phyloP scores from a whole-genome alignment of 2,888 invertebrate species.

The Aspidiotus destructor region DNA sequence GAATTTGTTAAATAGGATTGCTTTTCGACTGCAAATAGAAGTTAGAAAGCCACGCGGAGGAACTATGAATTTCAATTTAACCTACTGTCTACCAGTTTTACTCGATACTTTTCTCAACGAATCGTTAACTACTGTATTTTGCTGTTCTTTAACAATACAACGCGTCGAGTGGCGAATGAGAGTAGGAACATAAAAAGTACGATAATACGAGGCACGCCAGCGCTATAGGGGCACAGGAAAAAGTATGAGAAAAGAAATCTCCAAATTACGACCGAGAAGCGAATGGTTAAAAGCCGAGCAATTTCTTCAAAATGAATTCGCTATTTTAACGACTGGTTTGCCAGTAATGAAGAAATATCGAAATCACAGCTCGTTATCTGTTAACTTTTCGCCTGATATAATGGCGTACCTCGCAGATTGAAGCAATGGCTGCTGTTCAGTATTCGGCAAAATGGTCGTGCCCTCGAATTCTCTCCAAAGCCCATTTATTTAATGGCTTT shows the following conservation, averaged over 20 bases:
- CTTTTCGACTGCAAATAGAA: too few relatives aligned
- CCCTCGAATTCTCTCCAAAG: slow-evolving; percentile 28
- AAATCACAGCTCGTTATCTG: slow-evolving; percentile 32
- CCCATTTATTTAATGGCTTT: slow-evolving; percentile 33
- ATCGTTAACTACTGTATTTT: background rate
- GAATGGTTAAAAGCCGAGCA: slow-evolving; percentile 25
- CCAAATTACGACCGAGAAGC: background rate
- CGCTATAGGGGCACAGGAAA: background rate
- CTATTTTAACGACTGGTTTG: slow-evolving; percentile 28
- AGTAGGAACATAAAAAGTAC: too few relatives aligned
- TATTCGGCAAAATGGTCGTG: slow-evolving; percentile 21
- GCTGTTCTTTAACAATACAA: slow-evolving; percentile 1
- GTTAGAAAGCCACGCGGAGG: background rate
- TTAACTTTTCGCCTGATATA: slow-evolving; percentile 33
- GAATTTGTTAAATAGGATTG: too few relatives aligned
- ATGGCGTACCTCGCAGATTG: slow-evolving; percentile 27
- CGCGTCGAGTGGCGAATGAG: background rate
- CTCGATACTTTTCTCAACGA: background rate
- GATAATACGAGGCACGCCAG: background rate
- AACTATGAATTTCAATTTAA: slow-evolving; percentile 31
- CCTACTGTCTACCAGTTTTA: slow-evolving; percentile 16
- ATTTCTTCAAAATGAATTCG: slow-evolving; percentile 33
- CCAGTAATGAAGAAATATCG: slow-evolving; percentile 31
- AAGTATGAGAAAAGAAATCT: background rate
- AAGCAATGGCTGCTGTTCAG: slow-evolving; percentile 20